Base-by-base conservation (phyloP, 2,888 invertebrate genomes). In the Malachius bipustulatus region DNA sequence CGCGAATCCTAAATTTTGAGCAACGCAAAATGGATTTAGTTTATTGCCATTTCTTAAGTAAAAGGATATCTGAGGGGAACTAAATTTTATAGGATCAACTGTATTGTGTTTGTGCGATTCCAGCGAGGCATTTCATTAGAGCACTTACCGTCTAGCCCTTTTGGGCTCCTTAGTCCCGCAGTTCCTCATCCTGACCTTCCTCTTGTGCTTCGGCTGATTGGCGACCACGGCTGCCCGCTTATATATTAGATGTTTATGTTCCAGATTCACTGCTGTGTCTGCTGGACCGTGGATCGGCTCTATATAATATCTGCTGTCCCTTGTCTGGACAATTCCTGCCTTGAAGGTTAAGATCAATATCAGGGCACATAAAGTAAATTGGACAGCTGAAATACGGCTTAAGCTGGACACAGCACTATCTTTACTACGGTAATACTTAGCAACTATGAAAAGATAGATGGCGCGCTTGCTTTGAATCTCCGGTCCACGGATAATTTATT, bases 251-350 rank as follows among this genome's bases (percentile, higher is more conserved):
- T 81, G 80, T 37, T 75, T 71, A 57, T 78, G 75, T 1, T 67
- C 69, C n/a, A 61, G 56, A 28, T 49, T 47, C 51, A 59, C 38
- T 4, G 43, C 35, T 14, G 33, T 43, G 43, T 55, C 47, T 4
- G 37, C 40, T 42, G 66, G 60, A 57, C 72, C 67, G 50, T 73
- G 70, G 16, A 73, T 71, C 24, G 82, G 82, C 59, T 82, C 82
- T 43, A 82, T 74, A 64, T 73, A 80, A 60, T 74, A 81, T 57
- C 76, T 78, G 41, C 73, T 76, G 41, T 70, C 64, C 46, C 72
- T 70, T 11, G 76, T 75, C 51, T 73, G 67, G 41, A 82, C 69
- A 51, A 75, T 67, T 13, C 81, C 82, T 47, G 74, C 72, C 82
- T 82, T 64, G 45, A 52, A 54, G 11, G 27, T 16, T 36, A 36